Evolutionary conservation across 53 echinoderm and acorn worm species (phyloP).

Genomic region (Apostichopus leukothele): DNA sequence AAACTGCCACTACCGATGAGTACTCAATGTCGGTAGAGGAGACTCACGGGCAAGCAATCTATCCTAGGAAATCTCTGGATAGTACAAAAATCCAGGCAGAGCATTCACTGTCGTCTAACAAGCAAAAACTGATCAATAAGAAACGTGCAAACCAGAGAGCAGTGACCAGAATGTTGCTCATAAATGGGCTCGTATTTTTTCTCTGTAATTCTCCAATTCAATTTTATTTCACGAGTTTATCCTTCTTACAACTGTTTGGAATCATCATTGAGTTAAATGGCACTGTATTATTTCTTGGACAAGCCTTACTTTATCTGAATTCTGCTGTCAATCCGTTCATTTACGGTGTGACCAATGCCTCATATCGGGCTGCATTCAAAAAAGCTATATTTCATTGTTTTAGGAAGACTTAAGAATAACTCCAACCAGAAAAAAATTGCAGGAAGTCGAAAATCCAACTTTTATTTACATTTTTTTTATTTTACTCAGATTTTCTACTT

Average conservation of each 20-base stretch:
- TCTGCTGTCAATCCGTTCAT: conserved; percentile 5
- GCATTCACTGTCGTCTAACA: background rate
- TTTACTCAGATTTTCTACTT: too few relatives aligned
- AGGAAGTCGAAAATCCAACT: too few relatives aligned
- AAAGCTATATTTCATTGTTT: background rate
- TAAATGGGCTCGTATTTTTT: background rate
- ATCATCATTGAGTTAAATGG: background rate
- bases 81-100: background rate
- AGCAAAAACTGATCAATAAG: background rate
- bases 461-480: too few relatives aligned
- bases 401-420: background rate
- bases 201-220: background rate
- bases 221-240: background rate
- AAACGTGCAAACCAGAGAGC: background rate
- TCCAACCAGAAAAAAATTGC: too few relatives aligned
- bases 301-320: background rate
- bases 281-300: background rate
- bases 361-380: background rate
- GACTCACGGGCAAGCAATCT: background rate
- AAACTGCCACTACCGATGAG: too few relatives aligned
- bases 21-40: too few relatives aligned
- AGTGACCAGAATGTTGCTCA: conserved; percentile 1
- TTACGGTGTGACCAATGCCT: background rate
- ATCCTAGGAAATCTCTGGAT: background rate
- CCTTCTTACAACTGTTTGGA: background rate